A percentile compares a stretch with the other conserved stretches of the same genome.
Evolutionary conservation across 2,888 invertebrate genomes (phyloP).

Genomic region (Drosophila quinaria): DNA sequence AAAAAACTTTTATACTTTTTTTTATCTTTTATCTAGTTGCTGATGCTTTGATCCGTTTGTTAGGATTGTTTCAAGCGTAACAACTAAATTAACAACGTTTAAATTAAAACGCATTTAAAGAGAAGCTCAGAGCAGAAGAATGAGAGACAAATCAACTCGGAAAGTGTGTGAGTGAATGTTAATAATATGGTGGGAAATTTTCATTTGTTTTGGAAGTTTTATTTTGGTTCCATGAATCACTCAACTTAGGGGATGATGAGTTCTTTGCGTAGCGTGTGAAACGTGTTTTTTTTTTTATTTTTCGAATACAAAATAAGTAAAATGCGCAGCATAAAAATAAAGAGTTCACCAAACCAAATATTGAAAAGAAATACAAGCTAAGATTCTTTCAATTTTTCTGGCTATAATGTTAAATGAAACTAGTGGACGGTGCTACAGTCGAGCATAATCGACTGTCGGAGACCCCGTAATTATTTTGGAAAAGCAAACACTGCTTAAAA

Average conservation of each 20-base stretch:
- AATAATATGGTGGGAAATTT: constrained; percentile 46
- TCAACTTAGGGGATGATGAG: constrained; percentile 42
- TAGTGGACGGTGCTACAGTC: no score
- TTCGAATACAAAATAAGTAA: not conserved
- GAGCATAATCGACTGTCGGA: no score
- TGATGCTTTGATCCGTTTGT: constrained; percentile 39
- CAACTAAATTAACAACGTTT: constrained; percentile 78
- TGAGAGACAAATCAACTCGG: constrained; percentile 2
- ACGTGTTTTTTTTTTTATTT: not conserved
- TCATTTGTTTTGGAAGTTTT: constrained; percentile 27
- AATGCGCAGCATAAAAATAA: constrained; percentile 28
- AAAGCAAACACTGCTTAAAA: no score
- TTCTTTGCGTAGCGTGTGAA: constrained; percentile 53
- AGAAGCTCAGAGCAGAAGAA: constrained; percentile 9
- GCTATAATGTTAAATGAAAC: no score
- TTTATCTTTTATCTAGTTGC: constrained; percentile 40
- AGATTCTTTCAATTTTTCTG: not conserved
- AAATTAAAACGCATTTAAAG: constrained; percentile 65
- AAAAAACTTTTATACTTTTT: constrained; percentile 17
- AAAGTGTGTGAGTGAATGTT: constrained; percentile 7
- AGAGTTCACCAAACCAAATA: constrained; percentile 22
- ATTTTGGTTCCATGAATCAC: constrained; percentile 31
- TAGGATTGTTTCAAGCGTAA: constrained; percentile 67
- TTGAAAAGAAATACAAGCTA: constrained; percentile 7
- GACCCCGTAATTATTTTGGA: no score